Base-by-base conservation (phyloP, 30 jellyfish, hydroid and myxozoan species). In the Pelagia noctiluca region DNA sequence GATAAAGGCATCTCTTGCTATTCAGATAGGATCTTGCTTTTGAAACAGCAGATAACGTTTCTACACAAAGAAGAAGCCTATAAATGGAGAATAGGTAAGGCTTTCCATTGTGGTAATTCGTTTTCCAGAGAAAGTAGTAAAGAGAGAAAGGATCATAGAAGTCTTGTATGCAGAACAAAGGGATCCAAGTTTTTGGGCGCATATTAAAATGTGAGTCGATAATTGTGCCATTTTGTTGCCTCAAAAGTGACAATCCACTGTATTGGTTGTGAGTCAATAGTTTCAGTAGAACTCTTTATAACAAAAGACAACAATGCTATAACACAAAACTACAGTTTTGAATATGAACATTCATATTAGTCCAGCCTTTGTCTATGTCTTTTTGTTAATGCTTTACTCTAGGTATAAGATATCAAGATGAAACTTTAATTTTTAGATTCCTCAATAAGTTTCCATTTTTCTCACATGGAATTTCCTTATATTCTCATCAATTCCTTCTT, bases 41-140 rank as follows among this genome's bases (percentile, higher is more conserved):
- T 3, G 34, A 72, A 29, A 12, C 49, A 25, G 85, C 49, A 28
- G 85, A 35, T 1, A 76, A 76, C 68, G 49, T 21, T 8, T 63
- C 75, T 22, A 75, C 75, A 35, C 50, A 75, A 50, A 52, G 75
- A 35, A 52, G 75, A 46, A 49, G 86, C 76, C 49, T 29, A 35
- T 57, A 47, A 78, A 76, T 21, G 75, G 31, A 18, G 72, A 37
- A 34, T 76, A 76, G 35, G 37, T 66, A 12, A 76, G 76, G 63
- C 78, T 76, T 1, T 32, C 53, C 19, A 57, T 28, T 76, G 88
- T 76, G n/a, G 88, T 76, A 19, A 23, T 52, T 8, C 88, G 57
- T 76, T 57, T 76, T 36, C 88, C 88, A 52, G 34, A 50, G 37
- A 76, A 76, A 34, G 88, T 76, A n/a, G 78, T 29, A 52, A 78